Conservation (phyloP, 1,140 invertebrate species). For the Thrips palmi region DNA sequence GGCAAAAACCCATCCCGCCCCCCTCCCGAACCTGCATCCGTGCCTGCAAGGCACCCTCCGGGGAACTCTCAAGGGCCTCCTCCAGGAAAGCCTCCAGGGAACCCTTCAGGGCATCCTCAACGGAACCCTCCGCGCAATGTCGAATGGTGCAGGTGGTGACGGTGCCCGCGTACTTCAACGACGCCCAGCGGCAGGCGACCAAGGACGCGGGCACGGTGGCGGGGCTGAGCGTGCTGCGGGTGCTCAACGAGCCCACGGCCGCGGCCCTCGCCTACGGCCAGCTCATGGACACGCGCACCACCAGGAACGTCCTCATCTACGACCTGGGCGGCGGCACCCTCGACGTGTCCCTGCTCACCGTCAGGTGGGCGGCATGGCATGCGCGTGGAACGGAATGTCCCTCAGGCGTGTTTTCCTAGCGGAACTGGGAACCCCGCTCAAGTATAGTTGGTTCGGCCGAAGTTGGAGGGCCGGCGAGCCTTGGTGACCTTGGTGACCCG, state of each 20-base stretch:
- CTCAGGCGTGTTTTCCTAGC: not conserved
- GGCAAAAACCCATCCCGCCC: no score
- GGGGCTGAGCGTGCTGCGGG: conserved; percentile 32
- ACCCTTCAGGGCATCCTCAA: no score
- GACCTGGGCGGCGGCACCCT: conserved; percentile 19
- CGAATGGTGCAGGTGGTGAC: no score
- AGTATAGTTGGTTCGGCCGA: no score
- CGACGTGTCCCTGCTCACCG: conserved; percentile 47
- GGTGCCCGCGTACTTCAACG: no score
- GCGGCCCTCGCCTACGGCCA: conserved; percentile 35
- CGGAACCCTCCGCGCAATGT: no score
- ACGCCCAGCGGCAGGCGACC: no score
- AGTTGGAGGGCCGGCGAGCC: not conserved
- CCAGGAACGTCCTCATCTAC: conserved; percentile 16
- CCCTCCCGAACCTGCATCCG: no score
- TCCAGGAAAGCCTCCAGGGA: no score
- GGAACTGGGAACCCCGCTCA: conserved; percentile 6
- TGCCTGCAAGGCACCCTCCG: no score
- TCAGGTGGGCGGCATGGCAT: conserved; percentile 22
- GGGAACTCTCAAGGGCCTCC: no score
- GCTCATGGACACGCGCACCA: conserved; percentile 30
- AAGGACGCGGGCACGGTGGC: conserved; percentile 33
- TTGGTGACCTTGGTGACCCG: not conserved
- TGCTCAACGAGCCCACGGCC: conserved; percentile 41
- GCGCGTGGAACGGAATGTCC: not conserved